These are phyloP conservation scores for Chrysopa pallens DNA, from an alignment of 1,140 invertebrate genomes.

Conservation along the genomic window DNA sequence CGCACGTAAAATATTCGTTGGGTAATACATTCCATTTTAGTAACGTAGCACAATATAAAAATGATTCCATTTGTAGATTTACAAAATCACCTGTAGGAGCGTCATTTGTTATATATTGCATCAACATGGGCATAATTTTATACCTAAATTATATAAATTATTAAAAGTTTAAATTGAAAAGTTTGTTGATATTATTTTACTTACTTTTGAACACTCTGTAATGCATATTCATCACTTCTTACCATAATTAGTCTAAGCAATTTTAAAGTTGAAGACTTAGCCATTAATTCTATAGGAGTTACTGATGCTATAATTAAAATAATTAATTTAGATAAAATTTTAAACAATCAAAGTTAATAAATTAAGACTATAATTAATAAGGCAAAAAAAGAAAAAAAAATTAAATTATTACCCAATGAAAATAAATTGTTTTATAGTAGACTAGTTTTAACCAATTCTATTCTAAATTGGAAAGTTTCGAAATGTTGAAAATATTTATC, in stretches of 20 bases:
- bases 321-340: too few relatives aligned
- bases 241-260: conserved; percentile 28
- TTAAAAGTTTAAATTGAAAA: conserved; percentile 2
- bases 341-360: too few relatives aligned
- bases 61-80: conserved; percentile 37
- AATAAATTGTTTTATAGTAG: too few relatives aligned
- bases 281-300: conserved; percentile 2
- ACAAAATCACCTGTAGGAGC: conserved; percentile 23
- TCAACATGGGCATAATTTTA: conserved; percentile 25
- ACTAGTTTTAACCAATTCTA: too few relatives aligned
- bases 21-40: conserved; percentile 20
- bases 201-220: conserved; percentile 13
- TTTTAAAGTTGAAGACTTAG: conserved; percentile 28
- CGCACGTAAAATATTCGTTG: conserved; percentile 6
- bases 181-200: conserved; percentile 1
- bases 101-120: conserved; percentile 26
- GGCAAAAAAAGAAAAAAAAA: too few relatives aligned
- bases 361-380: too few relatives aligned
- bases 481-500: too few relatives aligned
- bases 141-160: conserved; percentile 22
- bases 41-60: conserved; percentile 26
- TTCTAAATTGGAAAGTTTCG: too few relatives aligned
- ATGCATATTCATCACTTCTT: conserved; percentile 22
- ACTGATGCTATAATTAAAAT: conserved; percentile 15
- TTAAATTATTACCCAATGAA: too few relatives aligned